A percentile compares a stretch with the other conserved stretches of the same genome.
Evolutionary conservation across 1,140 invertebrate genomes (phyloP).

Genomic region (Elymnias hypermnestra): DNA sequence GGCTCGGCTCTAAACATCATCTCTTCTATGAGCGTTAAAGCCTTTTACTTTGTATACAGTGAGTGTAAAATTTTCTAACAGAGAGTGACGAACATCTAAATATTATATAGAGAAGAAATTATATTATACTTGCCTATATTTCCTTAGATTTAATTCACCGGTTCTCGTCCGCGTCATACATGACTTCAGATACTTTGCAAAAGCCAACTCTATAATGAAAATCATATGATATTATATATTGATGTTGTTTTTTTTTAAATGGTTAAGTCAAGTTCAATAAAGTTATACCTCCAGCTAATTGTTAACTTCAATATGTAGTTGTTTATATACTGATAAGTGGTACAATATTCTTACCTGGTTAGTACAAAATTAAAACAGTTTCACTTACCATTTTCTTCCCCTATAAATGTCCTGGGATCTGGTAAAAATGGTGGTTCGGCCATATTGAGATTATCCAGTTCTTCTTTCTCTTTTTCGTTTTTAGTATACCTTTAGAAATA

Average conservation of each 20-base stretch:
- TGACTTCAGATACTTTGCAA: slow-evolving; percentile 48
- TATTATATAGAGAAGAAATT: no score
- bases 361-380: no score
- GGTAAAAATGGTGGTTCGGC: slow-evolving; percentile 48
- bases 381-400: slow-evolving; percentile 55
- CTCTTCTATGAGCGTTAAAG: no score
- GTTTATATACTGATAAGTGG: no score
- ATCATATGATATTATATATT: not conserved
- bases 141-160: slow-evolving; percentile 61
- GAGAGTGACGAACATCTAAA: no score
- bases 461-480: slow-evolving; percentile 58
- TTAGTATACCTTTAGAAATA: slow-evolving; percentile 46
- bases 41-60: no score
- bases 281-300: no score
- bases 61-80: no score
- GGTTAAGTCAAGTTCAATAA: not conserved
- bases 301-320: no score
- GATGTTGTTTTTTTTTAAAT: not conserved
- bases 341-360: no score
- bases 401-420: slow-evolving; percentile 52
- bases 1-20: no score
- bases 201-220: slow-evolving; percentile 33
- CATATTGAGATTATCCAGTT: slow-evolving; percentile 55
- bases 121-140: slow-evolving; percentile 44
- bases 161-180: slow-evolving; percentile 32